Evolutionary conservation across 2,797 vertebrate genomes (phyloP).

Genomic region (Halcyon badia): DNA sequence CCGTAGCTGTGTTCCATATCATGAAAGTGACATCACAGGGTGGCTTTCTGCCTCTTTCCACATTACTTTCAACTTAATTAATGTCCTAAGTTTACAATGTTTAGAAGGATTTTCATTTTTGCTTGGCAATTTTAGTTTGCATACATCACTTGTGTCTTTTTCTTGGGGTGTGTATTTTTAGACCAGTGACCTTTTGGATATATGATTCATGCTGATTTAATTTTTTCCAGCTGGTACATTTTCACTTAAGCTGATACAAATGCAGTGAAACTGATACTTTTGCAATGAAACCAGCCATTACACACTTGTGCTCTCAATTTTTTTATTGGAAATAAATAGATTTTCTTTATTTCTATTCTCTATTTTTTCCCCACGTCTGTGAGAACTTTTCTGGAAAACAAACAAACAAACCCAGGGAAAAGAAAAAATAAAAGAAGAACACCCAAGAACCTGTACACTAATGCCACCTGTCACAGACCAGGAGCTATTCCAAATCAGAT

Average conservation of each 20-base stretch:
- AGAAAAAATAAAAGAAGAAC: background rate
- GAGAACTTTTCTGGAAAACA: background rate
- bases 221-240: constrained; percentile 74
- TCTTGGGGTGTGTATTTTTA: constrained; percentile 76
- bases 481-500: background rate
- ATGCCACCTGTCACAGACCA: background rate
- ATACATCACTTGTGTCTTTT: constrained; percentile 58
- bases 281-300: constrained; percentile 56
- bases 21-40: constrained; percentile 39
- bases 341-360: background rate
- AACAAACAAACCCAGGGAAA: too few relatives aligned
- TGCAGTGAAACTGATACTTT: constrained; percentile 46
- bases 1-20: constrained; percentile 25
- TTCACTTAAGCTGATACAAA: constrained; percentile 71
- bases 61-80: constrained; percentile 74
- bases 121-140: constrained; percentile 53
- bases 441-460: background rate
- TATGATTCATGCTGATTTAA: constrained; percentile 76
- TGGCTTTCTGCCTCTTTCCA: constrained; percentile 40
- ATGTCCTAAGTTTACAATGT: constrained; percentile 41
- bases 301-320: constrained; percentile 60
- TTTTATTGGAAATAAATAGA: constrained; percentile 29
- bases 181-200: constrained; percentile 74
- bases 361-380: background rate
- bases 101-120: constrained; percentile 57